Conservation (phyloP, 2,888 invertebrate genomes). For the Timandra comae region DNA sequence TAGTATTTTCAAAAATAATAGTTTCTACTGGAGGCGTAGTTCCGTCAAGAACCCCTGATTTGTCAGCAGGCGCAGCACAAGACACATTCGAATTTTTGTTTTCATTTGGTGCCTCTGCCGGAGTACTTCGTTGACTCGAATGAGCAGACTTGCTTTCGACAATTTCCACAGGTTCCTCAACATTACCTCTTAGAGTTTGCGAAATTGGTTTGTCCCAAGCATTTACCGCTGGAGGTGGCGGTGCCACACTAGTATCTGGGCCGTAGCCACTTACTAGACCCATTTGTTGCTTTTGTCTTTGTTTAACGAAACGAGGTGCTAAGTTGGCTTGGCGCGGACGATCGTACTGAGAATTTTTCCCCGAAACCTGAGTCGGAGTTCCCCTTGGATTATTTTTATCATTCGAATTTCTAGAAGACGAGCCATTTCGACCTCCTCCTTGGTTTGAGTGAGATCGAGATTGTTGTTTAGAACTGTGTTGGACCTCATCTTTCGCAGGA, state of each 20-base stretch:
- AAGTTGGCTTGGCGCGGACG: constrained; percentile 79
- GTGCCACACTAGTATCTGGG: constrained; percentile 74
- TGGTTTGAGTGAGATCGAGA: constrained; percentile 68
- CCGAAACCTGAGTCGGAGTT: constrained; percentile 47
- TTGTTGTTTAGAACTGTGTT: constrained; percentile 45
- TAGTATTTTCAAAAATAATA: constrained; percentile 94
- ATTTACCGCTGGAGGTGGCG: constrained; percentile 84
- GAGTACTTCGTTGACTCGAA: constrained; percentile 65
- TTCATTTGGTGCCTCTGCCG: constrained; percentile 53
- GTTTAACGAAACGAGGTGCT: constrained; percentile 87
- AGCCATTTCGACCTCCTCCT: constrained; percentile 63
- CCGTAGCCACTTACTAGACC: constrained; percentile 57
- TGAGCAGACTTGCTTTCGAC: constrained; percentile 56
- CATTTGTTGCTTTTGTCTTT: constrained; percentile 77
- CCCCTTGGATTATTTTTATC: constrained; percentile 58
- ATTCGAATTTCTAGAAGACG: constrained; percentile 56
- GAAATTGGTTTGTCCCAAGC: constrained; percentile 93
- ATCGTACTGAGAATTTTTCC: constrained; percentile 61
- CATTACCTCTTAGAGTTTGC: constrained; percentile 79
- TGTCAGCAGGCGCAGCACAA: constrained; percentile 56
- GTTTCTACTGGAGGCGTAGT: constrained; percentile 89
- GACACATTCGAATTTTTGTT: constrained; percentile 41
- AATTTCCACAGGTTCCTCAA: constrained; percentile 51
- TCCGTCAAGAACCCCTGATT: constrained; percentile 80
- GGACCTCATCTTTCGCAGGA: constrained; percentile 54